Conservation (phyloP, 2,888 invertebrate genomes). For the Dolichomitus sp. region DNA sequence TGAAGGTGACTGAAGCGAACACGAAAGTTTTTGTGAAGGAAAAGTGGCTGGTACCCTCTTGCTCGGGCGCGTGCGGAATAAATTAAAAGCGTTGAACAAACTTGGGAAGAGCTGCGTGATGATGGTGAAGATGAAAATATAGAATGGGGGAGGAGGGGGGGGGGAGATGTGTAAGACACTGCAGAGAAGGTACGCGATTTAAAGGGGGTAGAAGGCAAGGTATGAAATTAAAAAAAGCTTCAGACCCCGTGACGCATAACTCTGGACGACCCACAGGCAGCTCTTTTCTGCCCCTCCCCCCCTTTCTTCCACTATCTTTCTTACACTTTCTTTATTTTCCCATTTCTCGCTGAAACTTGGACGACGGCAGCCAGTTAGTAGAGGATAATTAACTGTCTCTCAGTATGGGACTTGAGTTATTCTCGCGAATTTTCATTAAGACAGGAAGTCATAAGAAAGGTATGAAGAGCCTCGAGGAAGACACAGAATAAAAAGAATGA, state of each 20-base stretch:
- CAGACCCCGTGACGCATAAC: conserved; percentile 59
- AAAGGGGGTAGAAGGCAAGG: conserved; percentile 52
- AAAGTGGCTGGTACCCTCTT: conserved; percentile 47
- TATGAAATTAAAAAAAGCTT: conserved; percentile 66
- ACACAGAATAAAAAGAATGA: conserved; percentile 36
- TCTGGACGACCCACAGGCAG: conserved; percentile 36
- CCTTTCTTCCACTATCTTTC: conserved; percentile 26
- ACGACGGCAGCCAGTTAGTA: conserved; percentile 63
- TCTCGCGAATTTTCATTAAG: conserved; percentile 64
- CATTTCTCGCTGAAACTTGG: conserved; percentile 40
- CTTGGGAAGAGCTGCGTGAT: conserved; percentile 35
- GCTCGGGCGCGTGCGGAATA: conserved; percentile 62
- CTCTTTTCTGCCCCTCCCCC: conserved; percentile 24
- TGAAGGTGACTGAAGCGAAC: conserved; percentile 6
- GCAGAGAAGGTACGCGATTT: conserved; percentile 27
- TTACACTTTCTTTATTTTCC: conserved; percentile 32
- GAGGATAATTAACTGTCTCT: conserved; percentile 66
- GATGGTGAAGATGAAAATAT: conserved; percentile 49
- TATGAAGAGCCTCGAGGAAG: conserved; percentile 28
- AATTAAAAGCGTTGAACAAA: conserved; percentile 64
- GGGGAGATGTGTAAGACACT: conserved; percentile 15
- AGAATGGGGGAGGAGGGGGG: conserved; percentile 23
- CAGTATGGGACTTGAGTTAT: conserved; percentile 58
- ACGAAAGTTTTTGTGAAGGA: conserved; percentile 31
- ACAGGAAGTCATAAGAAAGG: conserved; percentile 51